These are phyloP conservation scores for Yponomeuta malinellus DNA, from an alignment of 2,888 invertebrate genomes.

Conservation along the genomic window DNA sequence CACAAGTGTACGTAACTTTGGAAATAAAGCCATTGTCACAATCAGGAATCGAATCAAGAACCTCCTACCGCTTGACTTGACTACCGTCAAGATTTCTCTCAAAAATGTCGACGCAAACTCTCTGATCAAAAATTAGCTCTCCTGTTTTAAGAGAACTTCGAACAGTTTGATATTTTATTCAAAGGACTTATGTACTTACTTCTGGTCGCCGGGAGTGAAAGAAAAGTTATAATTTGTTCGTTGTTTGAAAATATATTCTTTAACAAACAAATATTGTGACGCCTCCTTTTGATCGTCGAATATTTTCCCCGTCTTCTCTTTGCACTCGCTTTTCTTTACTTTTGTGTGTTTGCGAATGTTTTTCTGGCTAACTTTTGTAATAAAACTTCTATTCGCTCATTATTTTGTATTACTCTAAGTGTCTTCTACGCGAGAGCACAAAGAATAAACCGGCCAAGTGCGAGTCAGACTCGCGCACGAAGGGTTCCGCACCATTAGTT, in stretches of 20 bases:
- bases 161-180: slow-evolving; percentile 4
- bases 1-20: too few relatives aligned
- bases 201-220: background rate
- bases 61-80: background rate
- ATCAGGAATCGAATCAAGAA: background rate
- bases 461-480: too few relatives aligned
- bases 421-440: background rate
- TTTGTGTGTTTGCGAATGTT: background rate
- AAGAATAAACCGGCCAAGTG: too few relatives aligned
- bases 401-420: background rate
- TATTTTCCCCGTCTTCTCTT: background rate
- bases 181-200: slow-evolving; percentile 7
- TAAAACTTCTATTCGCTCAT: background rate
- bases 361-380: background rate
- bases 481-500: too few relatives aligned
- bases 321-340: background rate
- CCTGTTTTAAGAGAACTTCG: background rate
- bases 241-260: background rate
- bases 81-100: background rate
- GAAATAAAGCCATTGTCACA: too few relatives aligned
- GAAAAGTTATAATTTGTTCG: slow-evolving; percentile 9
- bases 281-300: slow-evolving; percentile 2
- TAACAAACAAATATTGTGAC: slow-evolving; percentile 4
- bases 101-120: background rate
- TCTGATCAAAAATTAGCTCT: background rate